Evolutionary conservation across 1,140 invertebrate species (phyloP).

Genomic region (Diachasma alloeum): DNA sequence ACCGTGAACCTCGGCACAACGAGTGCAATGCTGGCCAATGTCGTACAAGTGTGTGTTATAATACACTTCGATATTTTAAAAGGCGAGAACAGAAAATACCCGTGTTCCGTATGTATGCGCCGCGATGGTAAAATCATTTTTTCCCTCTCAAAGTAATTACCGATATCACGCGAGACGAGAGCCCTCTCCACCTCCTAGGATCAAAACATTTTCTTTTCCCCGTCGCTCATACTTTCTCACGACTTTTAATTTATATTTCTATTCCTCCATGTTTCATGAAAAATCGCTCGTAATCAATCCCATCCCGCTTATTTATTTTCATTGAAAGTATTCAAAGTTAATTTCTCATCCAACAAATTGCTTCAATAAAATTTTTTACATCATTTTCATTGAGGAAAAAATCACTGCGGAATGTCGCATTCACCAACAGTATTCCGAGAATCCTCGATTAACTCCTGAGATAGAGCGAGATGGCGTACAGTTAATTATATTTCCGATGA

Average conservation of each 20-base stretch:
- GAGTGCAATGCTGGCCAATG: not conserved
- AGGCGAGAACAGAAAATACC: constrained; percentile 2
- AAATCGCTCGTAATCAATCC: not conserved
- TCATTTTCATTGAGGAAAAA: not conserved
- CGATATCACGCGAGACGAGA: constrained; percentile 2
- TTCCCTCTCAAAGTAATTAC: not conserved
- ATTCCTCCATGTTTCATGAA: not conserved
- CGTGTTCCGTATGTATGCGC: not conserved
- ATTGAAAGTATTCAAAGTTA: not conserved
- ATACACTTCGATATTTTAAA: not conserved
- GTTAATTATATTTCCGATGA: not conserved
- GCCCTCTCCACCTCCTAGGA: not conserved
- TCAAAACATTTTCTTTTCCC: constrained; percentile 12
- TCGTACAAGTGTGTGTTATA: not conserved
- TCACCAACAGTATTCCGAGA: not conserved
- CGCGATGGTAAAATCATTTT: not conserved
- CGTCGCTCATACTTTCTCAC: constrained; percentile 11
- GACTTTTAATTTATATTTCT: constrained; percentile 1
- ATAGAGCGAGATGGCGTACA: not conserved
- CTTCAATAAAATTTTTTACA: not conserved
- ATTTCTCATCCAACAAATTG: no score
- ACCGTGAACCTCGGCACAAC: not conserved
- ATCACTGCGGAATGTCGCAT: not conserved
- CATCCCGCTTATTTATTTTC: not conserved
- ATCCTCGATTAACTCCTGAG: not conserved